Percentiles rank a stretch among this genome's conserved stretches.
phyloP scores from a whole-genome alignment of 2,113 vertebrate genomes.

The Cynopterus brachyotis region DNA sequence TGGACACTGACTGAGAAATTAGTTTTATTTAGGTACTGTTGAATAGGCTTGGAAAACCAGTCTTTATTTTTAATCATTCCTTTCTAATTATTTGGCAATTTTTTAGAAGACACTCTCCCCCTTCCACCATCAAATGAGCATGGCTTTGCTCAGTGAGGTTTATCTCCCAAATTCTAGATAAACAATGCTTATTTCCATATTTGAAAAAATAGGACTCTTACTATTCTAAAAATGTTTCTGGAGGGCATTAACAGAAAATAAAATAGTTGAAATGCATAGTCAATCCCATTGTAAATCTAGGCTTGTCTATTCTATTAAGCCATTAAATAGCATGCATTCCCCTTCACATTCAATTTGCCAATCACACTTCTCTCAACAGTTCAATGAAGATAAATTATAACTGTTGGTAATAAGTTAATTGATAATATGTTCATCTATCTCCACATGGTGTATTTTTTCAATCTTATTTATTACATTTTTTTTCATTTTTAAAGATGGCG shows the following conservation, averaged over 20 bases:
- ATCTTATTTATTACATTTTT: constrained; percentile 27
- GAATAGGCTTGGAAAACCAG: neutral
- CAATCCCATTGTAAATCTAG: neutral
- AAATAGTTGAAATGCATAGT: neutral
- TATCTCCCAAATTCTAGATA: neutral
- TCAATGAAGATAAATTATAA: constrained; percentile 62
- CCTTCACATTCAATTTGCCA: constrained; percentile 43
- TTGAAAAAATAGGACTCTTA: neutral
- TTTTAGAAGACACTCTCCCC: neutral
- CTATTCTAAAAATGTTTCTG: neutral
- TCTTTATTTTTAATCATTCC: neutral
- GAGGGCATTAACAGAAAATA: neutral
- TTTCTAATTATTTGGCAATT: neutral
- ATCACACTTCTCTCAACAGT: constrained; percentile 17
- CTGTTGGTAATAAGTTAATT: constrained; percentile 41
- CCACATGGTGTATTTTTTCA: neutral
- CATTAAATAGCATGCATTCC: neutral
- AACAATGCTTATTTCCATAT: neutral
- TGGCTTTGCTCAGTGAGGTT: neutral
- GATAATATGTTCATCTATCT: constrained; percentile 54
- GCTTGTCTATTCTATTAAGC: neutral
- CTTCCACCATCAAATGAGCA: neutral
- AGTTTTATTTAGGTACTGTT: neutral
- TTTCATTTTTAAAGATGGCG: neutral
- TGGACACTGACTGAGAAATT: neutral